Conservation (phyloP, 2,113 vertebrate species). For the Myxocyprinus asiaticus region DNA sequence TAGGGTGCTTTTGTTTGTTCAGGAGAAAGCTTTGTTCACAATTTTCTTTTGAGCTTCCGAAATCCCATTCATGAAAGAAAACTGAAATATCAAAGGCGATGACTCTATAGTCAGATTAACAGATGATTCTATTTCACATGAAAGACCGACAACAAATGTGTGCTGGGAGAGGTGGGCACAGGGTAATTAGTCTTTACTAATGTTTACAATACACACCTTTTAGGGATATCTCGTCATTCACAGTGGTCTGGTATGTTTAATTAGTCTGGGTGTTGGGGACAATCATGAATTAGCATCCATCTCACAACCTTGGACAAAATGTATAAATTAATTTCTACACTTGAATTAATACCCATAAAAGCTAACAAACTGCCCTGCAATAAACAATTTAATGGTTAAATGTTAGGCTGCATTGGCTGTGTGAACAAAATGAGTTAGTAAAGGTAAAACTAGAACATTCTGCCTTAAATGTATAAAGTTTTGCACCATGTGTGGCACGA, state of each 20-base stretch:
- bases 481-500: too few relatives aligned
- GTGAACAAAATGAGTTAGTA: too few relatives aligned
- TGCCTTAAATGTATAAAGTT: too few relatives aligned
- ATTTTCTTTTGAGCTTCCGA: background rate
- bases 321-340: background rate
- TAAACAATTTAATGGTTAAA: background rate
- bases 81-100: constrained; percentile 18
- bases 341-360: background rate
- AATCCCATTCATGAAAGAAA: constrained; percentile 21
- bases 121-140: background rate
- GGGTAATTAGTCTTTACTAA: constrained; percentile 31
- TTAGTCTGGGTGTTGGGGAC: constrained; percentile 23
- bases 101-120: constrained; percentile 18
- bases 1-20: too few relatives aligned
- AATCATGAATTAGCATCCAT: background rate
- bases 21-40: background rate
- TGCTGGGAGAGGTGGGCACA: constrained; percentile 7
- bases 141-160: constrained; percentile 1
- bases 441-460: too few relatives aligned
- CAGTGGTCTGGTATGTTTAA: constrained; percentile 31
- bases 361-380: background rate
- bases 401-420: too few relatives aligned
- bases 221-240: constrained; percentile 1
- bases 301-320: background rate
- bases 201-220: background rate